Evolutionary conservation across 2,888 invertebrate species (phyloP), one percentile per base, ranked within the genome.

Genomic region (Yponomeuta sedellus): DNA sequence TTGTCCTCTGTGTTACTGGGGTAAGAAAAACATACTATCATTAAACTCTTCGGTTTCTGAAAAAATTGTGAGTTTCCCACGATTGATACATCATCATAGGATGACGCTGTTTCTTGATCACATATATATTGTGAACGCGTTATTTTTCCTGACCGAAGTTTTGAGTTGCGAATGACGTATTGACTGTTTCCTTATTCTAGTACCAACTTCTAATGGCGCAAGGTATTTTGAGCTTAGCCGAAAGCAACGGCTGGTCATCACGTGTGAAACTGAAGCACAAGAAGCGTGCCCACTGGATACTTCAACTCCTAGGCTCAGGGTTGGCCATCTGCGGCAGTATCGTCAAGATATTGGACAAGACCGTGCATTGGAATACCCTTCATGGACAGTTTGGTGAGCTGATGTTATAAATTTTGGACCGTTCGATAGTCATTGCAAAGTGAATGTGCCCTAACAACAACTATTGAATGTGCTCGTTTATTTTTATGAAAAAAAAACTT

Each of bases 171-270:
- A 56, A 19, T 16, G n/a, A 19, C 16, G 2, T 0, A 56, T 34
- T 34, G 34, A 34, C 10, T 34, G 8, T 34, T 34, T 34, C 34
- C 34, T 64, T 59, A 78, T 81, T 68, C 66, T 73, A 90, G 89
- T 87, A 86, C 67, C 86, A 88, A 69, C 72, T 89, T 4, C 73
- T 88, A 10, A 90, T 89, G 88, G 80, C 83, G 0, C 73, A 87
- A 74, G 83, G 86, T 11, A 84, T 86, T 62, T 73, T 89, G 0
- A 74, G 79, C 58, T 70, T 88, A 11, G 80, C 82, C 0, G 77
- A 83, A 2, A 71, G 80, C 67, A 85, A 83, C 68, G 80, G 85
- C 16, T 89, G 88, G 88, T 78, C 86, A 8, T 68, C 75, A 1
- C 73, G 76, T 10, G 73, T 88, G n/a, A 80, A 73, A 63, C 68